Conservation (phyloP, 2,113 vertebrate species). For the Nothocercus nigrocapillus region DNA sequence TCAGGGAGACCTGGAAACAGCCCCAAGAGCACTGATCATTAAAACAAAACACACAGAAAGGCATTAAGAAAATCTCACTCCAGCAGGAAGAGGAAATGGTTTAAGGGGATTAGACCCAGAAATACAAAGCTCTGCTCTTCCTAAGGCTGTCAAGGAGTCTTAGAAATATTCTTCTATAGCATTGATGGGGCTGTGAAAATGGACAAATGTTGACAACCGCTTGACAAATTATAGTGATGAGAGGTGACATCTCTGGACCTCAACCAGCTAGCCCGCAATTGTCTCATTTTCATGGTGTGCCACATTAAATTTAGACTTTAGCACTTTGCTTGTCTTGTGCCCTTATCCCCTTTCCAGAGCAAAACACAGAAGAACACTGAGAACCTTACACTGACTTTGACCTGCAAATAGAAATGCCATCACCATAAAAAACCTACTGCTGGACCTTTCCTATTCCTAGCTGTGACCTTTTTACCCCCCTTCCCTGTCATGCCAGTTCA, state of each 20-base stretch:
- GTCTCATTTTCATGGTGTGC: constrained; percentile 60
- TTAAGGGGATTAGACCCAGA: constrained; percentile 21
- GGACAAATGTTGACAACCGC: constrained; percentile 30
- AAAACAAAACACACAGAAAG: constrained; percentile 37
- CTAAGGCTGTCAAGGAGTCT: background rate
- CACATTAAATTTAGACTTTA: constrained; percentile 54
- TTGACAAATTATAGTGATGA: constrained; percentile 46
- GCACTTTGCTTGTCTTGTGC: background rate
- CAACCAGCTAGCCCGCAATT: constrained; percentile 28
- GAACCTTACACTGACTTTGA: constrained; percentile 28
- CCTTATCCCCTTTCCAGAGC: background rate
- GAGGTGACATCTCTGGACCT: constrained; percentile 25
- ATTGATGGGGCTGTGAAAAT: constrained; percentile 16
- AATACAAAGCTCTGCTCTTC: constrained; percentile 35
- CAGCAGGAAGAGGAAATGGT: constrained; percentile 34
- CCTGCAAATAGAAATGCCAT: constrained; percentile 29
- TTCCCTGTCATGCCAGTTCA: background rate
- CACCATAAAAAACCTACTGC: background rate
- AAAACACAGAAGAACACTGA: constrained; percentile 12
- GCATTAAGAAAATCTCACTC: constrained; percentile 47
- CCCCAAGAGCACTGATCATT: background rate
- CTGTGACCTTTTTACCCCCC: background rate
- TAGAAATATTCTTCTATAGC: background rate
- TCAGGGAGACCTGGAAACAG: constrained; percentile 26
- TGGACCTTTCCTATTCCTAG: background rate